Evolutionary conservation across 1,140 invertebrate genomes (phyloP), one percentile per base, ranked within the genome.

Genomic region (Bombus consobrinus): DNA sequence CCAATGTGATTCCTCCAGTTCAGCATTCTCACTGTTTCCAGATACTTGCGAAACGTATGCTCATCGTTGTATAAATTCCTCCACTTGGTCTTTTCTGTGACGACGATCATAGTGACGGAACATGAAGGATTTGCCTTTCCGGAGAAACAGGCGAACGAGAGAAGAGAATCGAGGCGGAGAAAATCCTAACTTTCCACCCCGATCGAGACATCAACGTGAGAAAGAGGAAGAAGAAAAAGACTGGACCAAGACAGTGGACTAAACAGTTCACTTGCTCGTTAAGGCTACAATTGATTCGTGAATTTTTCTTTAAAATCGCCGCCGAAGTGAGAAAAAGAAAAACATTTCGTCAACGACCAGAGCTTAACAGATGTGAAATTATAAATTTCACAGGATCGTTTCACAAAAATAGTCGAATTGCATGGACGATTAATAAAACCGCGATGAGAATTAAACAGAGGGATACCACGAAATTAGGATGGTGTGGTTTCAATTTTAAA

Each of bases 11-110:
- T 72, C 28, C 18, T 72, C 28, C 18, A 34, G 13, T 34, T 37
- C 43, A 22, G 22, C n/a, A 43, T 59, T 57, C 47, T n/a, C 28
- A 2, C 6, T 8, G 18, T 25, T 5, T 43, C 53, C 37, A 34
- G n/a, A 34, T 32, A 32, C 28, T 28, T 62, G 6, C 4, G 18
- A 6, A 18, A 28, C 6, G 12, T n/a, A 13, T 62, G 32, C 32
- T 34, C 13, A 37, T 76, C 77, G 69, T 89, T 89, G 82, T 81
- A 69, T 47, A 75, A 57, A 53, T 84, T 82, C 71, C 32, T 47
- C 81, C 85, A 66, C 13, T 47, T 12, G 12, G 47, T 13, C 39
- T 59, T 90, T 34, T 80, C 88, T 90, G 87, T 32, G 88, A 59
- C 43, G 82, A 75, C 64, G 73, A 89, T 86, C 57, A 78, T 71